Evolutionary conservation across 2,888 invertebrate species (phyloP).

Genomic region (Platycheirus albimanus): DNA sequence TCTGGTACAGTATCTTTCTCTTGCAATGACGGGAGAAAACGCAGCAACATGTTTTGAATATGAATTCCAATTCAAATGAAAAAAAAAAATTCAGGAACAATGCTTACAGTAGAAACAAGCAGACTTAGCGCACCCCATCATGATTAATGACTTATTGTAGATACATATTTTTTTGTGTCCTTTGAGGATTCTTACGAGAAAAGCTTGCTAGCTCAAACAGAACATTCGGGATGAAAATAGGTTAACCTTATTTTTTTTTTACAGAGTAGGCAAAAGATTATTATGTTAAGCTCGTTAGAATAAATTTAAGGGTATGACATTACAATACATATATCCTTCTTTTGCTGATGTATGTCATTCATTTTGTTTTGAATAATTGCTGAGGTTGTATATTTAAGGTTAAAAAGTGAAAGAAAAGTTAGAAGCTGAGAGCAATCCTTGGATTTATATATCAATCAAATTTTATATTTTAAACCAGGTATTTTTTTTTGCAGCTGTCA

Average conservation of each 20-base stretch:
- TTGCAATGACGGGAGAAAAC: not conserved
- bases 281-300: not conserved
- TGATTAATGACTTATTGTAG: not conserved
- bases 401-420: too few species aligned
- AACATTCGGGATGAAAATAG: not conserved
- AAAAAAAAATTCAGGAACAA: not conserved
- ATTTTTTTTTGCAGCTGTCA: too few species aligned
- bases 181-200: too few species aligned
- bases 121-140: not conserved
- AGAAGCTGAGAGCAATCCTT: too few species aligned
- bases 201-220: too few species aligned
- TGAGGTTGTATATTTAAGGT: too few species aligned
- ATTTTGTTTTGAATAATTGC: slow-evolving; percentile 16
- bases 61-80: not conserved
- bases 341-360: slow-evolving; percentile 13
- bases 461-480: too few species aligned
- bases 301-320: not conserved
- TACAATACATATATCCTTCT: not conserved
- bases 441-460: too few species aligned
- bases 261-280: not conserved
- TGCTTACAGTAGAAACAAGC: not conserved
- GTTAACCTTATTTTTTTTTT: not conserved
- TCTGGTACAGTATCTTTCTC: not conserved
- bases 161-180: not conserved
- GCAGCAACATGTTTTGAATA: not conserved